These are phyloP conservation scores for Brachyrhaphis roseni DNA, from an alignment of 2,797 vertebrate genomes.

Conservation along the genomic window DNA sequence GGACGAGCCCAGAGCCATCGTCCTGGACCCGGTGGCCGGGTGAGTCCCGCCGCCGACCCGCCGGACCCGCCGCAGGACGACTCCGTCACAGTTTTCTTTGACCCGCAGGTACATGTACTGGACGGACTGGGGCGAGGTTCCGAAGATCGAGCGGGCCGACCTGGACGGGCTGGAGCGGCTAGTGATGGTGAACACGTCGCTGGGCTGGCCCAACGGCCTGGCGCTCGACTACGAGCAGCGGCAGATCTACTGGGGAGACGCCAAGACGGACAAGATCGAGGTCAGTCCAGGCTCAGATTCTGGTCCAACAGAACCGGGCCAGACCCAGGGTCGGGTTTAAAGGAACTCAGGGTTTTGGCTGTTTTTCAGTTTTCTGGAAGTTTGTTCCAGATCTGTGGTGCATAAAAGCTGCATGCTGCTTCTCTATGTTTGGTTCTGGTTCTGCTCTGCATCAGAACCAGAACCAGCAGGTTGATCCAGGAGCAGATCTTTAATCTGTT, in stretches of 20 bases:
- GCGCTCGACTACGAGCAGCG: constrained; percentile 91
- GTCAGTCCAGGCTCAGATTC: constrained; percentile 68
- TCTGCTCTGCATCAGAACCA: too few species aligned
- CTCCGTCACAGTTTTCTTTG: neutral
- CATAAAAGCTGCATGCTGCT: too few species aligned
- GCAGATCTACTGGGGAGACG: constrained; percentile 97
- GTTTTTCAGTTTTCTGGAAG: too few species aligned
- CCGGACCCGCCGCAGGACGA: too few species aligned
- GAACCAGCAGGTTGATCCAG: too few species aligned
- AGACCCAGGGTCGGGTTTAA: neutral
- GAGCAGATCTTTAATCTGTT: too few species aligned
- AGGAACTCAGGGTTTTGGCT: too few species aligned
- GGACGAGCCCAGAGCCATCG: constrained; percentile 95
- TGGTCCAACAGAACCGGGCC: neutral
- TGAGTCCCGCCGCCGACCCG: constrained; percentile 57
- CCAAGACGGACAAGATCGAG: constrained; percentile 98
- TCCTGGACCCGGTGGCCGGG: constrained; percentile 93
- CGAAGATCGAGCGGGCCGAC: constrained; percentile 95
- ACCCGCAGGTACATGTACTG: constrained; percentile 93
- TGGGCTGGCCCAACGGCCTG: constrained; percentile 97
- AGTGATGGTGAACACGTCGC: constrained; percentile 93
- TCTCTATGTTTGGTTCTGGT: too few species aligned
- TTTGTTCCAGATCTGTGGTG: too few species aligned
- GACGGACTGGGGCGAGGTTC: constrained; percentile 97
- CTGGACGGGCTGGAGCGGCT: constrained; percentile 91